Evolutionary conservation across 2,888 invertebrate genomes (phyloP), one percentile per base, ranked within the genome.

Genomic region (Hybos culiciformis): DNA sequence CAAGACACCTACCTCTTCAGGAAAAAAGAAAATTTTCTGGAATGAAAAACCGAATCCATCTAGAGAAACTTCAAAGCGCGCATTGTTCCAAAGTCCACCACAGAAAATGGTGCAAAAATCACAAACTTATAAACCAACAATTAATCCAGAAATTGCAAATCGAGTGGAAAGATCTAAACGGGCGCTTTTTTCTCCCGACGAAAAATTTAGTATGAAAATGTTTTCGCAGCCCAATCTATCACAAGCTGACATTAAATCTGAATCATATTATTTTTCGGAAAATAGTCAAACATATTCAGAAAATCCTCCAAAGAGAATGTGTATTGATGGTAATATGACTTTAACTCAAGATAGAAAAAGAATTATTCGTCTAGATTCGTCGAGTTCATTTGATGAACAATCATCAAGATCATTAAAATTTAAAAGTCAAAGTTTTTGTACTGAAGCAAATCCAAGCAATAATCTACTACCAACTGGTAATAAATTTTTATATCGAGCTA

Each of bases 61-160:
- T 0, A 61, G 73, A 17, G 78, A 78, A 56, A 71, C 73, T 1
- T 70, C 78, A 0, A 84, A 82, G 52, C 69, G 84, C 43, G 83
- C 83, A 0, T 61, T 85, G 3, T 85, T 85, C 53, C 74, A 81
- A 53, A 84, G 83, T 57, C 83, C 84, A 2, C 73, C 71, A 50
- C 70, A 69, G 47, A n/a, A n/a, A n/a, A n/a, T n/a, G n/a, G n/a
- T n/a, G n/a, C 63, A 56, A 9, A 54, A 44, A 51, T 37, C 48
- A 43, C 52, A 50, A 46, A 39, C 37, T 17, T 51, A 53, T 56
- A 66, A 54, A 41, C 62, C 24, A 39, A 50, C 43, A 43, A 61
- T 44, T 44, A 72, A 51, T 57, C 69, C 55, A 42, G 70, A 47
- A 66, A 68, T 42, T 58, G 72, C 55, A 55, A 73, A 51, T 56